Conservation (phyloP, 2,888 invertebrate genomes). For the Agriopis aurantiaria region DNA sequence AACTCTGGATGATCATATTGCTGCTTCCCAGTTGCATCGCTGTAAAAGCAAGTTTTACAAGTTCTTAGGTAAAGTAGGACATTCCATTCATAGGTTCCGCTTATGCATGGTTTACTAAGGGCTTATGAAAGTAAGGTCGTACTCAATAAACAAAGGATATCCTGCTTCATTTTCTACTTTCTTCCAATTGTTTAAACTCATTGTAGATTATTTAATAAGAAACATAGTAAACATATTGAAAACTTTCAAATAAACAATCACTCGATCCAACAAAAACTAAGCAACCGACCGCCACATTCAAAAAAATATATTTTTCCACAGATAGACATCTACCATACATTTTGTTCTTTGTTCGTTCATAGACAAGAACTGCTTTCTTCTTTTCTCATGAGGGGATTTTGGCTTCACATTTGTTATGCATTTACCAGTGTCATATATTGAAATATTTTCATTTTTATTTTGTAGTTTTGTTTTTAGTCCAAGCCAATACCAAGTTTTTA, state of each 20-base stretch:
- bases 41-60: conserved; percentile 53
- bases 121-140: conserved; percentile 68
- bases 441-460: neutral
- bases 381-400: too few species aligned
- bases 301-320: neutral
- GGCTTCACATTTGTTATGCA: too few species aligned
- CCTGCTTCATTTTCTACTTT: conserved; percentile 88
- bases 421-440: too few species aligned
- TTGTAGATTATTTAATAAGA: conserved; percentile 40
- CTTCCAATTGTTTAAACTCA: conserved; percentile 78
- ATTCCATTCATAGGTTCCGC: conserved; percentile 7
- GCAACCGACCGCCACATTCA: conserved; percentile 8
- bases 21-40: conserved; percentile 79
- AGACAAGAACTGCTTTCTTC: too few species aligned
- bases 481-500: too few species aligned
- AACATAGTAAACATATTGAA: neutral
- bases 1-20: conserved; percentile 88
- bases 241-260: neutral
- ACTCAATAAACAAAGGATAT: conserved; percentile 87
- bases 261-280: neutral
- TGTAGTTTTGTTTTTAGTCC: too few species aligned
- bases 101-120: too few species aligned
- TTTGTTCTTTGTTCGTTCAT: too few species aligned
- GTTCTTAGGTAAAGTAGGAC: conserved; percentile 17
- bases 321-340: too few species aligned